Conservation (phyloP, 2,113 vertebrate genomes). For the Tiliqua scincoides region DNA sequence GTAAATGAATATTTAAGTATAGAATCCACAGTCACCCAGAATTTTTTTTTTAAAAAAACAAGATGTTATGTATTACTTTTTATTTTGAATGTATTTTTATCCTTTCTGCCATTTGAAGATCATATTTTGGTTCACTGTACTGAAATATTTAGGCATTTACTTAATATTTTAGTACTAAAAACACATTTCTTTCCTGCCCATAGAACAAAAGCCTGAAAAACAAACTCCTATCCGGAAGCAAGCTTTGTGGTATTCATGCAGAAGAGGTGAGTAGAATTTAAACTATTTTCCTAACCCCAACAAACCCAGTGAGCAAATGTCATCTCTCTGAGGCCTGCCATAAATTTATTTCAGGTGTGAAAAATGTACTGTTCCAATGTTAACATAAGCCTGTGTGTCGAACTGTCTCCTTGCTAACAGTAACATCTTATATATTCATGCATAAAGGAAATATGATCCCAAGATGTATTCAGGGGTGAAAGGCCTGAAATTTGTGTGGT, state of each 20-base stretch:
- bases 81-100: not conserved
- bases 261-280: constrained; percentile 86
- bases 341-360: not conserved
- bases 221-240: constrained; percentile 94
- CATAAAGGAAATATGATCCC: not conserved
- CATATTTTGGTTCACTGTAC: not conserved
- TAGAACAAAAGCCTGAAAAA: constrained; percentile 99
- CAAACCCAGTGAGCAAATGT: not conserved
- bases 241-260: constrained; percentile 93
- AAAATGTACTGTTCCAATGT: accelerated
- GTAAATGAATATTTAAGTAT: constrained; percentile 20
- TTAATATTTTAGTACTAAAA: constrained; percentile 56
- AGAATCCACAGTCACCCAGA: constrained; percentile 1
- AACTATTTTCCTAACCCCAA: not conserved
- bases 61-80: not conserved
- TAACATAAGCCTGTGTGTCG: not conserved
- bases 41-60: constrained; percentile 6
- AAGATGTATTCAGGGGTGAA: not conserved
- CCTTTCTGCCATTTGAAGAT: constrained; percentile 5
- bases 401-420: not conserved
- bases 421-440: not conserved
- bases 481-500: not conserved
- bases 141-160: constrained; percentile 32
- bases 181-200: constrained; percentile 30
- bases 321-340: not conserved